These are phyloP conservation scores for Branchellion lobata DNA, from an alignment of 2,888 invertebrate species.

Conservation along the genomic window DNA sequence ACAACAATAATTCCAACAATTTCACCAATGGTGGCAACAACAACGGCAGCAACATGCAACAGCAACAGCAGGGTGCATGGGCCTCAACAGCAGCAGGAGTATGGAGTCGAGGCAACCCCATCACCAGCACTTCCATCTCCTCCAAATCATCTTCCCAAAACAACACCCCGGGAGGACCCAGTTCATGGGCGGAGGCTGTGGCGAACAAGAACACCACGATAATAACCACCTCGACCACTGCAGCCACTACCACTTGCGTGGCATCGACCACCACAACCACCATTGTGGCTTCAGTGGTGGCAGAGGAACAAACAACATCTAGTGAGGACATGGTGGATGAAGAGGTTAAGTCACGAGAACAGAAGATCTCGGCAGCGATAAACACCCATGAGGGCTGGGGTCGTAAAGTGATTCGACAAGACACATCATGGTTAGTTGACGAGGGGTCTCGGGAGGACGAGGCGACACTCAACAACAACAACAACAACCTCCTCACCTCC, in stretches of 20 bases:
- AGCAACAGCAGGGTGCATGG: slow-evolving; percentile 16
- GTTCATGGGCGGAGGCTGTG: slow-evolving; percentile 45
- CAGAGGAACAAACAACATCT: neutral
- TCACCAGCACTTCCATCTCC: slow-evolving; percentile 30
- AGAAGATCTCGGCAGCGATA: slow-evolving; percentile 40
- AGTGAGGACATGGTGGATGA: neutral
- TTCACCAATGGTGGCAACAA: no score
- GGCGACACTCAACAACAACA: neutral
- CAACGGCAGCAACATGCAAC: neutral
- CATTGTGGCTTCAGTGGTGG: no score
- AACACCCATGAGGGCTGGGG: slow-evolving; percentile 46
- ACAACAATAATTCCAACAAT: slow-evolving; percentile 12
- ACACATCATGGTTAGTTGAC: slow-evolving; percentile 43
- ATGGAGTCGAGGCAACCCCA: slow-evolving; percentile 45
- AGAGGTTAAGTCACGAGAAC: slow-evolving; percentile 36
- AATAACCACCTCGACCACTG: neutral
- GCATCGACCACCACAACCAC: neutral
- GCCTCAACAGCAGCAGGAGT: slow-evolving; percentile 28
- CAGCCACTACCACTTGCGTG: neutral
- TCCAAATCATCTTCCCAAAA: slow-evolving; percentile 9
- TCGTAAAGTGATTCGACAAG: slow-evolving; percentile 42
- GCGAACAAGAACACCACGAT: slow-evolving; percentile 37
- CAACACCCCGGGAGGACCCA: slow-evolving; percentile 30
- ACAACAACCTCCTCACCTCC: neutral
- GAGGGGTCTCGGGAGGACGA: neutral